phyloP scores from a whole-genome alignment of 2,797 vertebrate genomes.

The Rhincodon typus region DNA sequence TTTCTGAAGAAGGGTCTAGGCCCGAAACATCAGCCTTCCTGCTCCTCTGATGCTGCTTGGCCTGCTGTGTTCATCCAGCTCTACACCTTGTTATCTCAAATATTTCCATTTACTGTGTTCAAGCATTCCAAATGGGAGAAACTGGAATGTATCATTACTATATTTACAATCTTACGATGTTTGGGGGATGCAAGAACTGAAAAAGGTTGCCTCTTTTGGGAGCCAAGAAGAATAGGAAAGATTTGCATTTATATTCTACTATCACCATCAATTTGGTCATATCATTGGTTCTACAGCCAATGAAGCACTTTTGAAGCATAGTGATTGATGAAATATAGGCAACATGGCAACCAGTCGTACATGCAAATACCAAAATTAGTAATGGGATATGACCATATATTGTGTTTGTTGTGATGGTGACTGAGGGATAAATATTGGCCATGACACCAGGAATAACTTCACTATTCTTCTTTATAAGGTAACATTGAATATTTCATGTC shows the following conservation, averaged over 20 bases:
- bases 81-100: too few relatives aligned
- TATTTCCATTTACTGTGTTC: not conserved
- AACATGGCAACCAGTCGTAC: not conserved
- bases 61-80: too few relatives aligned
- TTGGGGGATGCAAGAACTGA: not conserved
- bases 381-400: not conserved
- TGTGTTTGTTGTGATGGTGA: not conserved
- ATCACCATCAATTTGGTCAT: not conserved
- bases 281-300: not conserved
- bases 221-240: not conserved
- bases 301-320: not conserved
- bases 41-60: too few relatives aligned
- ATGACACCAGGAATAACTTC: too few relatives aligned
- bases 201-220: too few relatives aligned
- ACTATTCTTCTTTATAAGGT: too few relatives aligned
- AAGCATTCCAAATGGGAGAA: not conserved
- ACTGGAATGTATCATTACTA: too few relatives aligned
- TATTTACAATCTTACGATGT: not conserved
- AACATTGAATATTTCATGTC: too few relatives aligned
- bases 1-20: too few relatives aligned
- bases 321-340: not conserved
- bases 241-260: not conserved
- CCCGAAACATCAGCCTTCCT: too few relatives aligned
- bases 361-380: not conserved
- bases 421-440: not conserved